phyloP scores from a whole-genome alignment of 2,888 invertebrate species.

The Nephrotoma appendiculata region DNA sequence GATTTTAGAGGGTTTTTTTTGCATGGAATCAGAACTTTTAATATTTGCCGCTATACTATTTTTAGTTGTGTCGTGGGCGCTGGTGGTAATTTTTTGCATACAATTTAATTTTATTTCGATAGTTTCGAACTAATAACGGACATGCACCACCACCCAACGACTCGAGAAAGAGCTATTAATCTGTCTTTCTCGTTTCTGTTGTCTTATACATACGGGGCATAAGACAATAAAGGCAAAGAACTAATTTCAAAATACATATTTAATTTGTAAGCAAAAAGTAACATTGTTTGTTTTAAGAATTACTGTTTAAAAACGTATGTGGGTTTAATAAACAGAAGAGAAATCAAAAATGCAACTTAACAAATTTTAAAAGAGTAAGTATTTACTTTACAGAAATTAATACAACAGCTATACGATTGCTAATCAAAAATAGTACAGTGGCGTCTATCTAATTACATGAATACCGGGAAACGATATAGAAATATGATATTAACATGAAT shows the following conservation, averaged over 20 bases:
- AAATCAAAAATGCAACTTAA: background rate
- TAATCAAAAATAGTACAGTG: background rate
- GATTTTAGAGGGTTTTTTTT: no score
- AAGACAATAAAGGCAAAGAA: background rate
- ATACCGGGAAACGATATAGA: no score
- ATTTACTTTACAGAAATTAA: background rate
- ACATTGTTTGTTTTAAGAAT: background rate
- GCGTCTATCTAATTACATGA: background rate
- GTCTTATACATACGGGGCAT: background rate
- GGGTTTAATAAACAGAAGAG: background rate
- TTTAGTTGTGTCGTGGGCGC: no score
- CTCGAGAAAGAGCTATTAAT: no score
- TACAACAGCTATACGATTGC: background rate
- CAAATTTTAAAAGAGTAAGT: background rate
- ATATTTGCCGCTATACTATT: no score
- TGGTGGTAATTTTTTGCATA: no score
- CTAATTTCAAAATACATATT: background rate
- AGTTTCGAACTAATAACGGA: no score
- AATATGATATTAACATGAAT: no score
- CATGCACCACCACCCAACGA: no score
- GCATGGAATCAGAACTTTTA: no score
- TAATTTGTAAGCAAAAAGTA: background rate
- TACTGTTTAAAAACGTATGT: background rate
- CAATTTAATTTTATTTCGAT: no score
- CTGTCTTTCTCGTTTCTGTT: no score